Evolutionary conservation across 2,797 vertebrate species (phyloP), one percentile per base, ranked within the genome.

Genomic region (Heliangelus exortis): DNA sequence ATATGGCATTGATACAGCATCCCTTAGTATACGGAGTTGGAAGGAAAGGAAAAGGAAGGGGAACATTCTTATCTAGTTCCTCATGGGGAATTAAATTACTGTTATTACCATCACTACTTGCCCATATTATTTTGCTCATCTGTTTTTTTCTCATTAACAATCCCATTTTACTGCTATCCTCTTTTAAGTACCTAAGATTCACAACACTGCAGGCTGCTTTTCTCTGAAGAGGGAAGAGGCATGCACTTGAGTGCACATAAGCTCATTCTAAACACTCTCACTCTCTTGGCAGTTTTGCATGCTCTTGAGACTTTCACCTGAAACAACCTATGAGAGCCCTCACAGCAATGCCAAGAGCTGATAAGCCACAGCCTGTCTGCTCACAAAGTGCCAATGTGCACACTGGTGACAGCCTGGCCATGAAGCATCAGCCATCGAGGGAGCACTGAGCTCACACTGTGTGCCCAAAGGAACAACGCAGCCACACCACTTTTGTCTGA

Each of bases 211-310:
- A 61, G 48, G 36, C 36, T 71, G 69, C 31, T 84, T 63, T 63
- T 18, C 73, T 53, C 74, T 84, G 45, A 66, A 72, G 50, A n/a
- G 23, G 22, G 41, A 80, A 80, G 29, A 10, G 50, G 33, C 7
- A 6, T 0, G 3, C 67, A 57, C 28, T 62, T 55, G 34, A 63
- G 39, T 1, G 0, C 72, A 36, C 1, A 41, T 41, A 41, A 41
- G 2, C 28, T 72, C 10, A 4, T 8, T 61, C 41, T 29, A 47
- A 92, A 68, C 23, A 65, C n/a, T 19, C 41, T 68, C 51, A 9
- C n/a, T 54, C 33, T 63, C 58, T 33, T n/a, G 76, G 51, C 34
- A 86, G 8, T 48, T 94, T n/a, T n/a, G 66, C 59, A 93, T 31
- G 73, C n/a, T 89, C 83, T 73, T 0, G 0, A 80, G 65, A 75